Evolutionary conservation across 2,888 invertebrate species (phyloP), one percentile per base, ranked within the genome.

Genomic region (Hypolimnas misippus): DNA sequence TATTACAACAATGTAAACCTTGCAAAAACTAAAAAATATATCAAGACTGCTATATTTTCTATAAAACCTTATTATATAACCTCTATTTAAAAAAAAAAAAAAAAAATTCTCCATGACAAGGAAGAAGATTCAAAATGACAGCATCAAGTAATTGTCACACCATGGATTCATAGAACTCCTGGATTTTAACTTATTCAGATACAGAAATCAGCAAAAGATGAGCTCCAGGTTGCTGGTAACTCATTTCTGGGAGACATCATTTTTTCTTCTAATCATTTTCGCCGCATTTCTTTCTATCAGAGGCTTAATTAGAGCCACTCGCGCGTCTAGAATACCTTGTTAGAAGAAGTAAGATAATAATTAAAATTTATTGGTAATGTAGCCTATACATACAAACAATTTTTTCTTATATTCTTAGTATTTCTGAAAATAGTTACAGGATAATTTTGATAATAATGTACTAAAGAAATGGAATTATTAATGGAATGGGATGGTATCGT

Each of bases 201-300:
- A 5, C 5, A 25, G 46, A 21, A 16, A 21, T 8, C 8, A n/a
- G 25, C 21, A 38, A 57, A 73, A 66, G 62, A 77, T 78, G 77
- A 68, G 58, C 52, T 46, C 56, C 0, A 42, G 65, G 7, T 10
- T 67, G 3, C 10, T 79, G 1, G 59, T 77, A 0, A 55, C 69
- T 3, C 74, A 79, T 49, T 81, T 79, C 62, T 84, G 82, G 82
- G 75, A 80, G 62, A 79, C 83, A 0, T 70, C 70, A 0, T 71
- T 84, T 25, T 84, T 83, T 57, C 55, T 84, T 2, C 31, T 84
- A 2, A 76, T 83, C 2, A 40, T 83, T 8, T 83, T 83, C 31
- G 83, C 81, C 7, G 74, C 77, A 0, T 76, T 69, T 58, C 63
- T 82, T 3, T 79, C 81, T 0, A 63, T 83, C 3, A 70, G 79